Evolutionary conservation across 2,888 invertebrate genomes (phyloP).

Genomic region (Phortica magna): DNA sequence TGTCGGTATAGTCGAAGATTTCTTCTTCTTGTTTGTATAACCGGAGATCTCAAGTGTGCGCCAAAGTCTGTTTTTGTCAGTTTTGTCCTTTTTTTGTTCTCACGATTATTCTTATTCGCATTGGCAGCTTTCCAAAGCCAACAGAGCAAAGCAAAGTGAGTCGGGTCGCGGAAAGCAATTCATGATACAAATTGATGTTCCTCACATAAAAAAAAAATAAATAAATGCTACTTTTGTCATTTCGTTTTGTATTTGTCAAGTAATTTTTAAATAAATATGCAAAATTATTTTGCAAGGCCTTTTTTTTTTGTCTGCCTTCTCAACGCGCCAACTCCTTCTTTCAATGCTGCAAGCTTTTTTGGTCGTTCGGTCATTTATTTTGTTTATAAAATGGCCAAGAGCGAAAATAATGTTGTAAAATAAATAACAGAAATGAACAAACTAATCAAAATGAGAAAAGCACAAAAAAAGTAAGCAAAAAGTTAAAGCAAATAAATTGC

Average conservation of each 20-base stretch:
- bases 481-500: slow-evolving; percentile 68
- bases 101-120: slow-evolving; percentile 11
- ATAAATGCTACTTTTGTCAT: not conserved
- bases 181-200: not conserved
- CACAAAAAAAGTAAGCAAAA: slow-evolving; percentile 39
- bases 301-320: not conserved
- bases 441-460: slow-evolving; percentile 8
- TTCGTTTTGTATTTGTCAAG: not conserved
- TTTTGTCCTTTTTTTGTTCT: not conserved
- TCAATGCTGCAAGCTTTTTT: too few species aligned
- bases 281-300: not conserved
- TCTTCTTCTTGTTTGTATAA: not conserved
- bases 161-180: not conserved
- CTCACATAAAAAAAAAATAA: not conserved
- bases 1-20: too few species aligned
- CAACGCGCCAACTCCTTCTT: too few species aligned
- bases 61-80: not conserved
- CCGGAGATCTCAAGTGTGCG: not conserved
- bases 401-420: not conserved
- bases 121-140: not conserved
- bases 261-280: slow-evolving; percentile 4
- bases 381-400: not conserved
- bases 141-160: not conserved
- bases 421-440: slow-evolving; percentile 23
- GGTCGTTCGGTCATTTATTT: not conserved